Evolutionary conservation across 2,797 vertebrate genomes (phyloP), one percentile per base, ranked within the genome.

Genomic region (Gallinago stenura): DNA sequence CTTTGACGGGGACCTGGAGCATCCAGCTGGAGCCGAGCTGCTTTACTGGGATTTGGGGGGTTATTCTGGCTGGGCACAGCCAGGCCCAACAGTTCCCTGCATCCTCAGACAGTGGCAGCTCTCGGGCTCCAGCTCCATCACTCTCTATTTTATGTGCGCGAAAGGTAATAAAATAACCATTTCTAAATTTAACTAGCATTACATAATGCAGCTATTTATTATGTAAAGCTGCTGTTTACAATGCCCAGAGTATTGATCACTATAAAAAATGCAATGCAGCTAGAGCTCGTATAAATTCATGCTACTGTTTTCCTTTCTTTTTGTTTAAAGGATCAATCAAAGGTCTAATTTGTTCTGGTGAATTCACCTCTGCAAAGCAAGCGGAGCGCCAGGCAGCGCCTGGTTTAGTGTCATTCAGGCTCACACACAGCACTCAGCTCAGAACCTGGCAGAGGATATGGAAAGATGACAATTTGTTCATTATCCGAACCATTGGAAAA

Each of bases 131-230:
- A 56, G 95, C 92, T 96, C 93, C 35, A 76, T 93, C 94, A 48
- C 79, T 80, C 89, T 95, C 89, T 51, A 26, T 94, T 97, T 98
- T 97, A 97, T 96, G 93, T 94, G 89, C 21, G n/a, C 86, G 91
- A 95, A 97, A 97, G 96, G 96, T 95, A 97, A 97, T 98, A 97
- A 98, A 97, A 97, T 76, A 96, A 93, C 87, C 90, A 92, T 97
- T 97, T 98, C 97, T 97, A 97, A 96, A 97, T 98, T 97, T 98
- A 98, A 97, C 97, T 95, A 95, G 95, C 93, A 96, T 97, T 97
- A 91, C 95, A 97, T 96, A 98, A 98, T 96, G 87, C 92, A 97
- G 90, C 95, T 95, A 97, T 97, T 98, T 98, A 97, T 98, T 97
- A 97, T 90, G 94, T 85, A 97, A 97, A 95, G 80, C 96, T 94